Evolutionary conservation across 2,888 invertebrate species (phyloP), one percentile per base, ranked within the genome.

Genomic region (Pollenia griseotomentosa): DNA sequence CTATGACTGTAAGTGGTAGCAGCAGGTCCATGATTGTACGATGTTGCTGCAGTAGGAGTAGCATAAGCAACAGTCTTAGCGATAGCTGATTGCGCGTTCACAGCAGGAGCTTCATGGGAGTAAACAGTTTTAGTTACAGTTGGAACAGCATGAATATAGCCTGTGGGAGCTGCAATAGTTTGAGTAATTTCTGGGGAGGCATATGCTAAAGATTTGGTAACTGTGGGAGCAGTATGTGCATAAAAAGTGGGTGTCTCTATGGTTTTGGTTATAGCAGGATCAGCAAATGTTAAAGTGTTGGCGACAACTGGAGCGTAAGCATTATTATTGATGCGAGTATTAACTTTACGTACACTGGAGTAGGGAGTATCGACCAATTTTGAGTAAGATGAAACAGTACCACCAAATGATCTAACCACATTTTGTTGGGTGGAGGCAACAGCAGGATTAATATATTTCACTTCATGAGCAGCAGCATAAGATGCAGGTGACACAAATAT

Each of bases 351-450:
- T 48, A 95, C 94, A 90, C 94, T 95, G 88, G 95, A 95, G 94
- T 94, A 95, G 79, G 95, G 94, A 73, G 95, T 95, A 90, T 95
- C 95, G 46, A 95, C 94, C 77, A 95, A 94, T 92, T 95, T 95
- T 89, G 94, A 94, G 93, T 94, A 94, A 90, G 94, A 94, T 79
- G 95, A 95, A 6, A 95, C 94, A 89, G 95, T 95, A 88, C 92
- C 92, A 85, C 94, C 95, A 85, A 94, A 94, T 40, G 95, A 95
- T 86, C 95, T 94, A 79, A 95, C 91, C 77, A 95, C 94, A 92
- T 94, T 95, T 92, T 95, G 94, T 80, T 95, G 94, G 71, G 94
- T 93, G 86, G 94, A 90, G 89, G 95, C 94, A 42, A 92, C 90
- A 9, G 91, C 90, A 44, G 94, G 88, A 94, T 93, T 91, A 92